These are phyloP conservation scores for Horisme vitalbata DNA, from an alignment of 2,888 invertebrate genomes.

Conservation along the genomic window DNA sequence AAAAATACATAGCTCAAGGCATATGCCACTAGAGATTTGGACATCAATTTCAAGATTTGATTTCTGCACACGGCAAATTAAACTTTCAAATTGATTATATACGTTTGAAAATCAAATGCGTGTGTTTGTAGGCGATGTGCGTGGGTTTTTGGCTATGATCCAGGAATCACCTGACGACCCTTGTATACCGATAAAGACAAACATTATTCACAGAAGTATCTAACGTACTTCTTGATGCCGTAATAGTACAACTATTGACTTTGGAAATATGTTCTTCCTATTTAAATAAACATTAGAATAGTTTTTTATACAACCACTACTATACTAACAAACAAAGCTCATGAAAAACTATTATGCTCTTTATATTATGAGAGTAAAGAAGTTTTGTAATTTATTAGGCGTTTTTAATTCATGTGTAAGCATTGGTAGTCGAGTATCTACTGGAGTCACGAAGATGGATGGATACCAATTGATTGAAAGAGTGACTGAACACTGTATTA, in stretches of 20 bases:
- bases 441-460: too few relatives aligned
- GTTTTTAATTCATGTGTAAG: too few relatives aligned
- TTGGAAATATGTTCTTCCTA: conserved; percentile 26
- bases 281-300: conserved; percentile 39
- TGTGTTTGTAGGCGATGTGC: conserved; percentile 54
- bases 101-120: conserved; percentile 43
- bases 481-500: too few relatives aligned
- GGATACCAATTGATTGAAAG: too few relatives aligned
- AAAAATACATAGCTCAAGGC: conserved; percentile 69
- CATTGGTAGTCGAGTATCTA: too few relatives aligned
- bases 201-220: conserved; percentile 71
- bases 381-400: too few relatives aligned
- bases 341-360: too few relatives aligned
- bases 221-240: conserved; percentile 58
- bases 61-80: conserved; percentile 34
- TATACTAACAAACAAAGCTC: too few relatives aligned
- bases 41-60: conserved; percentile 65
- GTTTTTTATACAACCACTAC: too few relatives aligned
- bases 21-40: conserved; percentile 72
- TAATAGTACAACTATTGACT: conserved; percentile 42
- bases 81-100: conserved; percentile 36
- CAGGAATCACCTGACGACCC: conserved; percentile 78
- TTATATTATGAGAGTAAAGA: too few relatives aligned
- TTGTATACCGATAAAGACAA: conserved; percentile 72
- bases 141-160: conserved; percentile 70